These are phyloP conservation scores for Dinothrombium tinctorium DNA, from an alignment of 1,140 invertebrate species.

Conservation along the genomic window DNA sequence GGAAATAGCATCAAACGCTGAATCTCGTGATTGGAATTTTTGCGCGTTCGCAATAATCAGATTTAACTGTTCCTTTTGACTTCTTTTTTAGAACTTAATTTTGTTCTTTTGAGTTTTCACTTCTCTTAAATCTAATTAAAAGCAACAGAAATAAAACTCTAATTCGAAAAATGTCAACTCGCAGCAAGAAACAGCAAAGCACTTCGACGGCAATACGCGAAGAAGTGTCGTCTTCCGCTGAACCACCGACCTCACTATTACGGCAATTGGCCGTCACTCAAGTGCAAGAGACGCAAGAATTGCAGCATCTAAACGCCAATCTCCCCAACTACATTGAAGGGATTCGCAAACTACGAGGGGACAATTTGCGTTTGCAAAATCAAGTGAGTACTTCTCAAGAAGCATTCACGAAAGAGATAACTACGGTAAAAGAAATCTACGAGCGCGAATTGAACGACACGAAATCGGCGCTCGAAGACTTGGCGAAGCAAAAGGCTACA, in stretches of 20 bases:
- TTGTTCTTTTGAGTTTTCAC: no score
- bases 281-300: conserved; percentile 71
- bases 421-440: conserved; percentile 68
- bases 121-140: no score
- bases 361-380: conserved; percentile 59
- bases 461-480: conserved; percentile 62
- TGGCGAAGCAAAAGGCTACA: conserved; percentile 62
- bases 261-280: conserved; percentile 24
- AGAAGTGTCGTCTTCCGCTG: no score
- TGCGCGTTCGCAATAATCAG: no score
- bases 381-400: conserved; percentile 59
- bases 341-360: conserved; percentile 64
- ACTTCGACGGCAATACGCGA: no score
- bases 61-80: no score
- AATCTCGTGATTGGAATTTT: no score
- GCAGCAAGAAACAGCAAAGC: no score
- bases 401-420: conserved; percentile 52
- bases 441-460: conserved; percentile 70
- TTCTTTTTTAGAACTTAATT: no score
- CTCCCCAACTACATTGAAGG: conserved; percentile 83
- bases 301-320: conserved; percentile 82
- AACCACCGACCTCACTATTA: not conserved
- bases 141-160: no score
- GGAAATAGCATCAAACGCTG: no score
- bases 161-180: no score